Evolutionary conservation across 53 echinoderm and acorn worm genomes (phyloP).

Genomic region (Crossaster papposus): DNA sequence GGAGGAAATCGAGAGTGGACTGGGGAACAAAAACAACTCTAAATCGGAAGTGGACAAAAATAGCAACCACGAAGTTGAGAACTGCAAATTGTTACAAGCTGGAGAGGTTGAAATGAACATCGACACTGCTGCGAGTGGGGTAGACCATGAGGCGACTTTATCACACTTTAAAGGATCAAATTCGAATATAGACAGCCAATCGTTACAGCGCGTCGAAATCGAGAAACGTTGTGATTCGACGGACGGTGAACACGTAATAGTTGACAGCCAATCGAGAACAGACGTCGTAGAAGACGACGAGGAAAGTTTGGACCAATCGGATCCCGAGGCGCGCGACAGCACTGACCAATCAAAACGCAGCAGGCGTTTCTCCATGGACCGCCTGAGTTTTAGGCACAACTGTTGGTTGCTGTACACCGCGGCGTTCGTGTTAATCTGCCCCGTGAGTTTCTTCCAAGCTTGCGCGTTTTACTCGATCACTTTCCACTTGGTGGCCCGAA

Average conservation of each 20-base stretch:
- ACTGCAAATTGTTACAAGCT: background rate
- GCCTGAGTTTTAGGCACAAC: constrained; percentile 42
- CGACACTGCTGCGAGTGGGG: background rate
- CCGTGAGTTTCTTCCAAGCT: constrained; percentile 56
- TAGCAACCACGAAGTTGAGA: background rate
- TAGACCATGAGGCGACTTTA: background rate
- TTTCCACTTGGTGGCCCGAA: constrained; percentile 56
- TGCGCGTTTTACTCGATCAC: constrained; percentile 56
- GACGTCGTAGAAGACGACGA: background rate
- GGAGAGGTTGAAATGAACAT: background rate
- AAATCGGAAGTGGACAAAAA: background rate
- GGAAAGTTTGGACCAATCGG: constrained; percentile 10
- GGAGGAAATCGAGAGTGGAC: constrained; percentile 11
- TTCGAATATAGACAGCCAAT: background rate
- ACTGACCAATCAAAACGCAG: constrained; percentile 42
- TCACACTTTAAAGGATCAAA: background rate
- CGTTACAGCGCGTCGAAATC: background rate
- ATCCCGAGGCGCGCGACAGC: background rate
- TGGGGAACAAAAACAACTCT: background rate
- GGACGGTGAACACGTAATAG: background rate
- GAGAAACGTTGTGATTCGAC: background rate
- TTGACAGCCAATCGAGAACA: background rate
- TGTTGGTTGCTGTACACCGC: constrained; percentile 42
- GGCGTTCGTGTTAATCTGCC: constrained; percentile 55
- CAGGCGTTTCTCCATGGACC: constrained; percentile 40